phyloP scores from a whole-genome alignment of 92 coral and sea anemone species.

The Zoanthus sansibaricus region DNA sequence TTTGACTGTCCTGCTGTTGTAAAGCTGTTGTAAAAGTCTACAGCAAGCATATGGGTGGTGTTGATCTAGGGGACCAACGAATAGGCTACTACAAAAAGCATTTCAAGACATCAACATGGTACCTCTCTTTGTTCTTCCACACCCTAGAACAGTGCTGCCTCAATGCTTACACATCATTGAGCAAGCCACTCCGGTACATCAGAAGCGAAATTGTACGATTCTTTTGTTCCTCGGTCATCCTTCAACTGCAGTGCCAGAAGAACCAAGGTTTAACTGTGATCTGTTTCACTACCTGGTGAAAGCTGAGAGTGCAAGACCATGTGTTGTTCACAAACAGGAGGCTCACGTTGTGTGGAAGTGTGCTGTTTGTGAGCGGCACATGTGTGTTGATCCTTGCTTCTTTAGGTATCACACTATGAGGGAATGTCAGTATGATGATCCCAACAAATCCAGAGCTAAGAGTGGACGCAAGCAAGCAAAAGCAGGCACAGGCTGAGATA shows the following conservation, averaged over 20 bases:
- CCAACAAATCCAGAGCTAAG: conserved; percentile 44
- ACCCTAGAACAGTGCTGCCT: conserved; percentile 28
- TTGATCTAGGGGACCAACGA: conserved; percentile 16
- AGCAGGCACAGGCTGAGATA: conserved; percentile 44
- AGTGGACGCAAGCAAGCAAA: conserved; percentile 53
- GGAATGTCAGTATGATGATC: conserved; percentile 43
- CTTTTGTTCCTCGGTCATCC: conserved; percentile 47
- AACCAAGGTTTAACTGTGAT: conserved; percentile 15
- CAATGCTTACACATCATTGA: conserved; percentile 31
- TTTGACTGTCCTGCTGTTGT: conserved; percentile 21
- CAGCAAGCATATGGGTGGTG: conserved; percentile 15
- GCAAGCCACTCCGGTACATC: conserved; percentile 36
- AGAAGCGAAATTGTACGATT: conserved; percentile 28
- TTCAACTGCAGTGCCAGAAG: conserved; percentile 50
- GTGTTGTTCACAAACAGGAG: conserved; percentile 54
- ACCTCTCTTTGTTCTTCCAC: conserved; percentile 32
- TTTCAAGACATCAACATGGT: conserved; percentile 28
- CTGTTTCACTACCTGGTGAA: conserved; percentile 32
- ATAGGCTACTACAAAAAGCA: conserved; percentile 22
- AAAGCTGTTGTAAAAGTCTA: conserved; percentile 28
- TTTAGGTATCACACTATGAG: conserved; percentile 45
- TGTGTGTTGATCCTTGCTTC: conserved; percentile 52
- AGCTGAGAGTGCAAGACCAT: conserved; percentile 26
- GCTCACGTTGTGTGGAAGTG: conserved; percentile 43
- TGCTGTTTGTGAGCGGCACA: conserved; percentile 51